These are phyloP conservation scores for Xanthostigma xanthostigma DNA, from an alignment of 2,888 invertebrate genomes.

Conservation along the genomic window DNA sequence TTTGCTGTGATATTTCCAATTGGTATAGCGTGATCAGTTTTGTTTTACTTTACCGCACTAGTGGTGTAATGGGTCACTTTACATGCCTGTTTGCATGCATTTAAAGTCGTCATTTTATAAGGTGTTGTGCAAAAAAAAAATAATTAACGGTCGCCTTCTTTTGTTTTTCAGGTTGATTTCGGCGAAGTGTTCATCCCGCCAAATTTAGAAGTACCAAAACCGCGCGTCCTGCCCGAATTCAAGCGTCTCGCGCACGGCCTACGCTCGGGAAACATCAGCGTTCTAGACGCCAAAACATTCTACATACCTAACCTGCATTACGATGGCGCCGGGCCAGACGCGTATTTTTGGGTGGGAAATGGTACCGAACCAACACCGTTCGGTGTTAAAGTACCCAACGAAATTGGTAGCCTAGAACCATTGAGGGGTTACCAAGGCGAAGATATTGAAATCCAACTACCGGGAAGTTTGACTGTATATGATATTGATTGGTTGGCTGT, in stretches of 20 bases:
- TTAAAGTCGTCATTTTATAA: too few relatives aligned
- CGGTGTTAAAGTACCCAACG: slow-evolving; percentile 81
- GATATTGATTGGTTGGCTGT: slow-evolving; percentile 86
- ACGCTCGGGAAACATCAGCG: slow-evolving; percentile 80
- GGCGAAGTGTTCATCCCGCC: slow-evolving; percentile 71
- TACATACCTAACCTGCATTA: slow-evolving; percentile 86
- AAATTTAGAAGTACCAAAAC: slow-evolving; percentile 63
- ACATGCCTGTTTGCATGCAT: too few relatives aligned
- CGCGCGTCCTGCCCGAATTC: slow-evolving; percentile 71
- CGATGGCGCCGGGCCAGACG: slow-evolving; percentile 82
- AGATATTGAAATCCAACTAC: slow-evolving; percentile 80
- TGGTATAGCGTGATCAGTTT: too few relatives aligned
- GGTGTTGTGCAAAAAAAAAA: too few relatives aligned
- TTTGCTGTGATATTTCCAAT: too few relatives aligned
- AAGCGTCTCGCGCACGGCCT: slow-evolving; percentile 76
- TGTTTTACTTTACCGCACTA: too few relatives aligned
- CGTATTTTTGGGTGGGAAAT: slow-evolving; percentile 90
- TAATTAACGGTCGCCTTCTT: too few relatives aligned
- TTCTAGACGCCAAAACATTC: slow-evolving; percentile 81
- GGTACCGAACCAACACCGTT: slow-evolving; percentile 65
- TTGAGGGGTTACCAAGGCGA: slow-evolving; percentile 78
- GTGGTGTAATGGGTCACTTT: too few relatives aligned
- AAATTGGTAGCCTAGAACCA: slow-evolving; percentile 67
- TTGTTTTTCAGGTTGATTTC: slow-evolving; percentile 60
- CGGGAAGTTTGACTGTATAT: slow-evolving; percentile 69